A percentile compares a stretch with the other conserved stretches of the same genome.
Conservation (phyloP, 1,140 invertebrate species). For the Wiebesia pumilae region DNA sequence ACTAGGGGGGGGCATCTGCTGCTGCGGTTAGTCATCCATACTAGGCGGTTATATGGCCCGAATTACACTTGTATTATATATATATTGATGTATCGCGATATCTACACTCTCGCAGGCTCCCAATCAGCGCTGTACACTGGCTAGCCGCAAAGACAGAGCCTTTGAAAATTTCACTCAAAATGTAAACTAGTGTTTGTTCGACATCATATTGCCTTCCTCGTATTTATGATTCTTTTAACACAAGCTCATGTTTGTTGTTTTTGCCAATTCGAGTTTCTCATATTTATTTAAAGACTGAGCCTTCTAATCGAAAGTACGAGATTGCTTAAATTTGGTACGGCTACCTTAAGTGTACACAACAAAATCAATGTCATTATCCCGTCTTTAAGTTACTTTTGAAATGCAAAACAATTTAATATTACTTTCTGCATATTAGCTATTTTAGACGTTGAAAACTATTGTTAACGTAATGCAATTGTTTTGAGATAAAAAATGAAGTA, state of each 20-base stretch:
- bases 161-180: neutral
- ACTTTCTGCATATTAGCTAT: no score
- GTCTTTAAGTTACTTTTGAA: no score
- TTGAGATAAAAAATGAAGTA: no score
- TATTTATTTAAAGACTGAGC: neutral
- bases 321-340: no score
- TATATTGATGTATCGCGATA: slow-evolving; percentile 46
- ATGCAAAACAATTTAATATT: no score
- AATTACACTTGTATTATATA: slow-evolving; percentile 37
- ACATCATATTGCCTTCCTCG: neutral
- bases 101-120: slow-evolving; percentile 14
- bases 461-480: no score
- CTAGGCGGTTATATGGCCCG: neutral
- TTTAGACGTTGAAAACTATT: no score
- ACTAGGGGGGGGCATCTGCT: neutral
- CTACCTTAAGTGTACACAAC: no score
- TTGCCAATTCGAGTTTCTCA: neutral
- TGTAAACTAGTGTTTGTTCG: neutral
- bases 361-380: no score
- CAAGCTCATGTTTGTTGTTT: neutral
- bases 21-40: slow-evolving; percentile 44
- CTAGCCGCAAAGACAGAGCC: neutral
- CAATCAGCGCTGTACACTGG: neutral
- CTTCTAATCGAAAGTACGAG: no score
- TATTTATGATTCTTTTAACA: neutral